phyloP scores from a whole-genome alignment of 2,797 vertebrate genomes.

The Trachurus trachurus region DNA sequence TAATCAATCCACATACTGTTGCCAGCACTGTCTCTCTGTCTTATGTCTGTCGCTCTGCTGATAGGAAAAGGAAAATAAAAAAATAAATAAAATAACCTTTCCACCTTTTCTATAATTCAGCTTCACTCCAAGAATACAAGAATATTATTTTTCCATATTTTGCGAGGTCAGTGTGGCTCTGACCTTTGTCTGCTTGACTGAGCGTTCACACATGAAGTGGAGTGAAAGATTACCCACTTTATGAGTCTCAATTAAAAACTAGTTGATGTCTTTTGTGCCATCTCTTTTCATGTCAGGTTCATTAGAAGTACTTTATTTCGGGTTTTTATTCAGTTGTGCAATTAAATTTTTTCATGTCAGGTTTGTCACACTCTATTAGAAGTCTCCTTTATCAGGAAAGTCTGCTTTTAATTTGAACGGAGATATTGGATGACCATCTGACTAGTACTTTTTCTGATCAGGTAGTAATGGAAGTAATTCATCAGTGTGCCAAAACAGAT shows the following conservation, averaged over 20 bases:
- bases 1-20: constrained; percentile 81
- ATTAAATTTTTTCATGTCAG: background rate
- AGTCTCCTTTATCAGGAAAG: constrained; percentile 1
- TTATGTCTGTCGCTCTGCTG: constrained; percentile 56
- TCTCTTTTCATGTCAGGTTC: constrained; percentile 1
- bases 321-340: constrained; percentile 3
- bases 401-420: background rate
- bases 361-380: background rate
- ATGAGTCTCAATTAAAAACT: constrained; percentile 23
- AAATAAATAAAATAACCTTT: constrained; percentile 51
- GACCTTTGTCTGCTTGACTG: constrained; percentile 35
- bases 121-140: constrained; percentile 52
- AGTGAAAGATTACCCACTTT: constrained; percentile 15
- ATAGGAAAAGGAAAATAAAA: background rate
- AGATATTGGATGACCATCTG: no score
- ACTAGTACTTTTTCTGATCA: no score
- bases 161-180: constrained; percentile 39
- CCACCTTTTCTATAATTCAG: constrained; percentile 69
- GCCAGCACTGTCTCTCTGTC: constrained; percentile 56
- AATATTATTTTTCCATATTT: constrained; percentile 43
- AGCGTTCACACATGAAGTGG: constrained; percentile 10
- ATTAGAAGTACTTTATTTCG: constrained; percentile 5
- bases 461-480: no score
- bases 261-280: constrained; percentile 6
- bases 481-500: no score